phyloP scores from a whole-genome alignment of 2,797 vertebrate genomes.

The Coilia nasus region DNA sequence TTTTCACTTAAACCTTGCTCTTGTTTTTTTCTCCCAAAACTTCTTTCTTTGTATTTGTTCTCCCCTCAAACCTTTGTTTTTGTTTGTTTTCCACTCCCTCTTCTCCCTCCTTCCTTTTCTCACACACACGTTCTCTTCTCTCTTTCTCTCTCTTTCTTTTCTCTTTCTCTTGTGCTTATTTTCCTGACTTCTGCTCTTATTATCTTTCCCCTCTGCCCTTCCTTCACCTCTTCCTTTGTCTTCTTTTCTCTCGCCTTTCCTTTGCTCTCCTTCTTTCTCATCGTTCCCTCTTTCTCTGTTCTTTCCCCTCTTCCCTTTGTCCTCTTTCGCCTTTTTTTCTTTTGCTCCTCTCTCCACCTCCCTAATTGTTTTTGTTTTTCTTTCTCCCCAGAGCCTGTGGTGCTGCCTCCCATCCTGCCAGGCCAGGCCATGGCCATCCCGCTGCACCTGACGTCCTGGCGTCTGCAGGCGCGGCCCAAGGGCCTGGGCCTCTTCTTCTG shows the following conservation, averaged over 20 bases:
- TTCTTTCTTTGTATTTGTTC: too few relatives aligned
- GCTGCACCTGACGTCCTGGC: constrained; percentile 94
- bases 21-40: too few relatives aligned
- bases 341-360: background rate
- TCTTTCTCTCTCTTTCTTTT: too few relatives aligned
- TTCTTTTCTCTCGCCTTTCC: background rate
- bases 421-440: constrained; percentile 89
- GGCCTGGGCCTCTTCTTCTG: constrained; percentile 94
- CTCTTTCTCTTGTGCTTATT: too few relatives aligned
- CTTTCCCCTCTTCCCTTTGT: background rate
- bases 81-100: too few relatives aligned
- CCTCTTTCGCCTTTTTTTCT: background rate
- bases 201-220: background rate
- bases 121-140: too few relatives aligned
- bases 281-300: background rate
- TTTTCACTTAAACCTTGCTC: background rate
- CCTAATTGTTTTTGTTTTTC: background rate
- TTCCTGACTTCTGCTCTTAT: too few relatives aligned
- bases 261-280: background rate
- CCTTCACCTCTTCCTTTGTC: background rate
- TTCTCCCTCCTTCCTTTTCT: too few relatives aligned
- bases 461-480: constrained; percentile 92
- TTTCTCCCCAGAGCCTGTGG: constrained; percentile 84
- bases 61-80: too few relatives aligned
- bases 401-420: constrained; percentile 91